phyloP scores from a whole-genome alignment of 2,888 invertebrate genomes.

The Automeris io region DNA sequence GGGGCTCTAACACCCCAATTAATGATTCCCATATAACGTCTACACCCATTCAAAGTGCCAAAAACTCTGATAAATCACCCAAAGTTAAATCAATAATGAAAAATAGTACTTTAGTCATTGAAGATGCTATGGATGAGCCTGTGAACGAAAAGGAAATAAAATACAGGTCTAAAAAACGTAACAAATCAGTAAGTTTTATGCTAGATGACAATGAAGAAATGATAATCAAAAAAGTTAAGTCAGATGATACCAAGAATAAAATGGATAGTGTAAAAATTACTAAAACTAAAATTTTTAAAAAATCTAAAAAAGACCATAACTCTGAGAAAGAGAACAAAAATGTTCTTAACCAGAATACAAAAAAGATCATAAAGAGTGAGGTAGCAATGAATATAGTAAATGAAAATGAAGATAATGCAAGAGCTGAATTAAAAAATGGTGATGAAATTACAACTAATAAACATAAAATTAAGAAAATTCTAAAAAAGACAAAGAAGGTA shows the following conservation, averaged over 20 bases:
- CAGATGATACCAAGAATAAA: slow-evolving; percentile 27
- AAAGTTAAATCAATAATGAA: slow-evolving; percentile 53
- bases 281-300: slow-evolving; percentile 17
- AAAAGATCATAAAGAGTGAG: slow-evolving; percentile 12
- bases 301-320: slow-evolving; percentile 20
- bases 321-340: slow-evolving; percentile 32
- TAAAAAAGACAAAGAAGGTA: slow-evolving; percentile 29
- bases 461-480: slow-evolving; percentile 22
- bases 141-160: slow-evolving; percentile 10
- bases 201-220: slow-evolving; percentile 51
- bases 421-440: slow-evolving; percentile 9
- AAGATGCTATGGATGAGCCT: slow-evolving; percentile 25
- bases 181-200: slow-evolving; percentile 64
- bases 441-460: slow-evolving; percentile 10
- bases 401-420: slow-evolving; percentile 9
- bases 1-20: slow-evolving; percentile 17
- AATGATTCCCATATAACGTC: slow-evolving; percentile 32
- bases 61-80: slow-evolving; percentile 13
- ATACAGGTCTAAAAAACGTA: slow-evolving; percentile 50
- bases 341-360: slow-evolving; percentile 16
- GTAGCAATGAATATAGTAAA: slow-evolving; percentile 18
- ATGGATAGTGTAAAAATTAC: slow-evolving; percentile 17
- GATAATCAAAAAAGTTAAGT: slow-evolving; percentile 48
- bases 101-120: slow-evolving; percentile 18
- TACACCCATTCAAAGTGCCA: slow-evolving; percentile 28